Percentiles rank a stretch among this genome's conserved stretches.
phyloP scores from a whole-genome alignment of 2,113 vertebrate species.

The Typhlomys cinereus region DNA sequence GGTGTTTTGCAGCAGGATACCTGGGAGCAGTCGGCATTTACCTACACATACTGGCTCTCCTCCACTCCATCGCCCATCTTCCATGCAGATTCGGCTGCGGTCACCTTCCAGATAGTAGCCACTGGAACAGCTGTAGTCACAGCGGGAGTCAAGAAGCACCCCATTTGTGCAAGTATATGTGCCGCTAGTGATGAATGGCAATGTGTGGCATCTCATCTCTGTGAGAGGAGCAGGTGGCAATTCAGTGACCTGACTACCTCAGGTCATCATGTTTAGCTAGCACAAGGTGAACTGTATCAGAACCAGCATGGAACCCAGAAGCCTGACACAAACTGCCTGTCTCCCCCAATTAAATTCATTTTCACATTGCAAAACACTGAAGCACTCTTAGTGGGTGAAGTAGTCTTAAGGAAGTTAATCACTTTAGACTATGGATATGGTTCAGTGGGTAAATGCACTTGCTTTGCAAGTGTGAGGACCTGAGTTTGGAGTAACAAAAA shows the following conservation, averaged over 20 bases:
- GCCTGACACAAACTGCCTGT: neutral
- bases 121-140: slow-evolving; percentile 90
- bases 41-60: slow-evolving; percentile 93
- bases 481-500: too few species aligned
- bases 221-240: slow-evolving; percentile 43
- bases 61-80: slow-evolving; percentile 91
- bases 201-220: slow-evolving; percentile 91
- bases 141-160: slow-evolving; percentile 92
- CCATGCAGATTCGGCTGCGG: slow-evolving; percentile 90
- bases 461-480: too few species aligned
- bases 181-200: slow-evolving; percentile 89
- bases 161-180: slow-evolving; percentile 91
- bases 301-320: slow-evolving; percentile 3
- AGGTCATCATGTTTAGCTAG: neutral
- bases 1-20: neutral
- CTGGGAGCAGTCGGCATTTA: slow-evolving; percentile 80
- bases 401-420: slow-evolving; percentile 6
- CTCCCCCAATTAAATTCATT: neutral
- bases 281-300: neutral
- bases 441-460: too few species aligned
- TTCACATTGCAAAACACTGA: slow-evolving; percentile 39
- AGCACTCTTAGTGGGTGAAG: neutral
- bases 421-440: too few species aligned
- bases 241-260: slow-evolving; percentile 14
- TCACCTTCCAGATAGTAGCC: slow-evolving; percentile 94